Base-by-base conservation (phyloP, 2,113 vertebrate genomes). In the Zosterops pallidus region DNA sequence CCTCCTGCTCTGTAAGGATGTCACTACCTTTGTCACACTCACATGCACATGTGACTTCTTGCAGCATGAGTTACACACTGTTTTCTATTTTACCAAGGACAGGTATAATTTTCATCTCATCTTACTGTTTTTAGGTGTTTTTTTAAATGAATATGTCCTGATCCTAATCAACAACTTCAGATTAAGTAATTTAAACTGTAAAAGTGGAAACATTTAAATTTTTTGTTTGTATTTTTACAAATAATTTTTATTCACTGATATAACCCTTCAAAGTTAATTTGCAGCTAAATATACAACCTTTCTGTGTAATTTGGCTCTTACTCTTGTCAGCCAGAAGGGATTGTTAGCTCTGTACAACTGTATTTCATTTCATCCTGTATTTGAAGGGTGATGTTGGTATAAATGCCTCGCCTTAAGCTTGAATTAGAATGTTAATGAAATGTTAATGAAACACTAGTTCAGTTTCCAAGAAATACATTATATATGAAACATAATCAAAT, bases 11-110 rank as follows among this genome's bases (percentile, higher is more conserved):
- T 4, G 20, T 26, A 7, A 37, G 44, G 39, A 23, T 0, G 8
- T 2, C 28, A 5, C 39, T 23, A 14, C 1, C 1, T 2, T 2
- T 9, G 2, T 60, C 46, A 19, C 37, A 13, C 28, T 65, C 60
- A 37, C 25, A 1, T 14, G 21, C 16, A n/a, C 18, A 1, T 0
- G 1, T 56, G 41, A 29, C n/a, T 78, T 26, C 28, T 21, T 39
- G 9, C 23, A 35, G 33, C 1, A 0, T 76, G 62, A 11, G 23
- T 92, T 83, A 31, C 35, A 60, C 14, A 1, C 20, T 25, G 0
- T 62, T 72, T 55, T 57, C 76, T 92, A 41, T 28, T 76, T 94
- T 42, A 62, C 53, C 24, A 65, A 49, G 56, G 47, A 33, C 7
- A 44, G 39, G 20, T 82, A 9, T 31, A 4, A 50, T 57, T 80